Conservation (phyloP, 2,113 vertebrate genomes). For the Hyaena hyaena region DNA sequence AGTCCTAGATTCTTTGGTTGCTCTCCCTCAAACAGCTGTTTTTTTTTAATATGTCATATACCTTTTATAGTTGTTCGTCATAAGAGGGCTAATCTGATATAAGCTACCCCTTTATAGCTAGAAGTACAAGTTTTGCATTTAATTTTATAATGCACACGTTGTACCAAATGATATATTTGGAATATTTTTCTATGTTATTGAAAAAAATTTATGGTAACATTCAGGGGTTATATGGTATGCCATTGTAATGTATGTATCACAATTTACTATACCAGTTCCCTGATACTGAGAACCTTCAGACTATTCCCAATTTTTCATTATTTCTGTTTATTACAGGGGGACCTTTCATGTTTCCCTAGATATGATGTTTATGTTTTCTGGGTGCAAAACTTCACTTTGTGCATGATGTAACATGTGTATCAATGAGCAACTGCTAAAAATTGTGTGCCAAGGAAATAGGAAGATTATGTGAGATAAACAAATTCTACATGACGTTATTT, state of each 20-base stretch:
- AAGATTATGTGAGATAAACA: slow-evolving; percentile 52
- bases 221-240: background rate
- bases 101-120: slow-evolving; percentile 24
- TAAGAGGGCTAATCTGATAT: background rate
- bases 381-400: slow-evolving; percentile 35
- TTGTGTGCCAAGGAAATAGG: slow-evolving; percentile 47
- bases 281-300: background rate
- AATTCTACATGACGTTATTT: slow-evolving; percentile 35
- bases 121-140: slow-evolving; percentile 42
- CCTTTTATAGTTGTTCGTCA: background rate
- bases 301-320: slow-evolving; percentile 43
- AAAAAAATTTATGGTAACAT: background rate
- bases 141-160: slow-evolving; percentile 51
- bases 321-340: slow-evolving; percentile 55
- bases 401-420: slow-evolving; percentile 32
- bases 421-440: slow-evolving; percentile 53
- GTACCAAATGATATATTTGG: slow-evolving; percentile 35
- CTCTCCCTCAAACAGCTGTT: background rate
- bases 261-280: background rate
- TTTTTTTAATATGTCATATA: background rate
- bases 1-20: background rate
- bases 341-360: slow-evolving; percentile 44
- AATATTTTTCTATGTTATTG: slow-evolving; percentile 58
- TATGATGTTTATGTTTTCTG: slow-evolving; percentile 56
- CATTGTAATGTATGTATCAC: background rate